A percentile compares a stretch with the other conserved stretches of the same genome.
Conservation (phyloP, 2,113 vertebrate species). For the Cheirogaleus medius region DNA sequence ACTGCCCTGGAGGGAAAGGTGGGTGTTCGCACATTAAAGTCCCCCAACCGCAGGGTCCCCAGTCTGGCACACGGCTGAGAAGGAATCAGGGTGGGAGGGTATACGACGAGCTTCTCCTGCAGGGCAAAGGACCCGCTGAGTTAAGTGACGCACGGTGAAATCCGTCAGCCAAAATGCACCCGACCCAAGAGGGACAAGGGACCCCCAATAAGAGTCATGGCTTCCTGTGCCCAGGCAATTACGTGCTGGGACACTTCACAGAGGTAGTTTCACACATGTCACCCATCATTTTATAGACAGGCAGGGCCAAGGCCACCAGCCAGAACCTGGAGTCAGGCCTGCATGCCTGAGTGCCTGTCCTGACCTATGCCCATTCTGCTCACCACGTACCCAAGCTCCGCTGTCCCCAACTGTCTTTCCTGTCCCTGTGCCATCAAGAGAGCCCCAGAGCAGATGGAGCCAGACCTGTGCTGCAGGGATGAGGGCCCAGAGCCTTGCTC, state of each 20-base stretch:
- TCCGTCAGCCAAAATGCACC: fast-evolving
- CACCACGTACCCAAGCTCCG: fast-evolving
- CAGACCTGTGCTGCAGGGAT: fast-evolving
- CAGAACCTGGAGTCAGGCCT: fast-evolving
- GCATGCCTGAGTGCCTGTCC: fast-evolving
- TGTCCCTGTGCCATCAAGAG: fast-evolving
- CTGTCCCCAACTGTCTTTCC: fast-evolving
- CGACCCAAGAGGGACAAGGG: too few species aligned
- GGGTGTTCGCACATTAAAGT: fast-evolving
- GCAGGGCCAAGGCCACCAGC: fast-evolving
- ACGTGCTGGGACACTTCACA: fast-evolving
- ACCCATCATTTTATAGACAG: fast-evolving
- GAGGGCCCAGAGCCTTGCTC: background rate
- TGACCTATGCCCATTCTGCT: fast-evolving
- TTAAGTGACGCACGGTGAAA: fast-evolving
- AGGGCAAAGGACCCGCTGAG: fast-evolving
- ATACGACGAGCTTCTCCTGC: fast-evolving
- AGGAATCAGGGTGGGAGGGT: background rate
- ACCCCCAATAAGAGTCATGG: fast-evolving
- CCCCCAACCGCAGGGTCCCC: fast-evolving
- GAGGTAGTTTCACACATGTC: fast-evolving
- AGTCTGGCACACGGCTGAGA: fast-evolving
- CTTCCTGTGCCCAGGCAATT: fast-evolving
- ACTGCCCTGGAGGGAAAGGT: constrained; percentile 80
- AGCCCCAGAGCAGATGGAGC: fast-evolving